Conservation (phyloP, 2,888 invertebrate species). For the Epicampocera succincta region DNA sequence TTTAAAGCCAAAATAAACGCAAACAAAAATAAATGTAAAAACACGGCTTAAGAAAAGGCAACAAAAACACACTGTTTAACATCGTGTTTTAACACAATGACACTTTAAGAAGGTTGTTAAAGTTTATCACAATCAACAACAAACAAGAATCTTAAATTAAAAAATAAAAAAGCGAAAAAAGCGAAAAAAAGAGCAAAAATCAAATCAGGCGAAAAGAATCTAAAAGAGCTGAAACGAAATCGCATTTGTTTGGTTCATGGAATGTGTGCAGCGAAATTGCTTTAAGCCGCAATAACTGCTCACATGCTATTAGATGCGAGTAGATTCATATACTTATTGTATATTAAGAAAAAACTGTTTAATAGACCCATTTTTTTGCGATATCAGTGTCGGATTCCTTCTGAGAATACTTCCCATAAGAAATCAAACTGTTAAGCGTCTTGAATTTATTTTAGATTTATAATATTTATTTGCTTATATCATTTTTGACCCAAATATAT, state of each 20-base stretch:
- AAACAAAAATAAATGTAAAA: conserved; percentile 21
- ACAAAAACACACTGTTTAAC: conserved; percentile 61
- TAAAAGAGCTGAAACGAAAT: conserved; percentile 18
- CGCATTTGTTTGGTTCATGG: conserved; percentile 29
- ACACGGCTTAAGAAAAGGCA: conserved; percentile 41
- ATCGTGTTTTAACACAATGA: conserved; percentile 68
- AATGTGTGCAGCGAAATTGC: conserved; percentile 40
- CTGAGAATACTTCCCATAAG: no score
- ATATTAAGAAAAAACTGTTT: no score
- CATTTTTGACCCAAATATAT: no score
- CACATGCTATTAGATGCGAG: conserved; percentile 32
- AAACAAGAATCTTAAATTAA: conserved; percentile 68
- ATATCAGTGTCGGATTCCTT: no score
- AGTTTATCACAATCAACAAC: conserved; percentile 67
- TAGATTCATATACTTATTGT: no score
- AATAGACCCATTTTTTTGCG: no score
- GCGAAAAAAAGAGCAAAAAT: conserved; percentile 1
- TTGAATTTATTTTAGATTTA: no score
- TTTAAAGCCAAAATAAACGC: conserved; percentile 39
- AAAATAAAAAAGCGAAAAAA: conserved; percentile 3
- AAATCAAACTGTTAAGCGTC: no score
- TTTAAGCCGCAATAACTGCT: conserved; percentile 39
- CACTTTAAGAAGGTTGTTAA: conserved; percentile 68
- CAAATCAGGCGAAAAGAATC: conserved; percentile 1
- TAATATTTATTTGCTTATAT: no score